These are phyloP conservation scores for Acrobasis consociella DNA, from an alignment of 2,888 invertebrate genomes.

Conservation along the genomic window DNA sequence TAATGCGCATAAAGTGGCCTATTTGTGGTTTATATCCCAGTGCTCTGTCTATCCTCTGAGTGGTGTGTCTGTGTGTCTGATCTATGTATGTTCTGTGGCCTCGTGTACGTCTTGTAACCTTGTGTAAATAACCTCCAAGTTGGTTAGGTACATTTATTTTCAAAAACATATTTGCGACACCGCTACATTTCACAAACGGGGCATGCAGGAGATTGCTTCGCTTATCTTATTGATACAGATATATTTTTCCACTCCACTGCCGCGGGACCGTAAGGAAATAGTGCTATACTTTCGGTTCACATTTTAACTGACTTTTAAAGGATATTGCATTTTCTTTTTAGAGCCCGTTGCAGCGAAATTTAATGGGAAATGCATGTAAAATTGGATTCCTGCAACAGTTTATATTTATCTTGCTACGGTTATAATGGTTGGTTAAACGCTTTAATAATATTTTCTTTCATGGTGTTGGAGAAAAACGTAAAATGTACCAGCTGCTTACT, in stretches of 20 bases:
- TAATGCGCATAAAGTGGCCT: no score
- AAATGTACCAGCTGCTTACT: no score
- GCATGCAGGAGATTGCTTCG: slow-evolving; percentile 55
- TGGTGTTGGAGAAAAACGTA: no score
- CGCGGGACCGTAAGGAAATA: slow-evolving; percentile 40
- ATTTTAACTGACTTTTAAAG: slow-evolving; percentile 33
- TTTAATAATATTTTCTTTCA: no score
- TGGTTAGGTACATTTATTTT: background rate
- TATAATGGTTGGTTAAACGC: background rate
- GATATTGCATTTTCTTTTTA: slow-evolving; percentile 20
- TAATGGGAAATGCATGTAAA: background rate
- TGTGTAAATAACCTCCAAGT: background rate
- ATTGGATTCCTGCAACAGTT: background rate
- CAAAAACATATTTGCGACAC: slow-evolving; percentile 1
- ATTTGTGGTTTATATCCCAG: no score
- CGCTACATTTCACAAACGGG: slow-evolving; percentile 28
- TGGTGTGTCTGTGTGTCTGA: no score
- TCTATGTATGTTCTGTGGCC: no score
- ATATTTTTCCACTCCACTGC: slow-evolving; percentile 50
- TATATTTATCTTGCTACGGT: background rate
- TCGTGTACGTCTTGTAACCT: no score
- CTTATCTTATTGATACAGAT: slow-evolving; percentile 64
- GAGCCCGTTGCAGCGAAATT: background rate
- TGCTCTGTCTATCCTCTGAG: no score
- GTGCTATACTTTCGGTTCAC: slow-evolving; percentile 35